Conservation (phyloP, 2,797 vertebrate genomes). For the Natrix natrix region DNA sequence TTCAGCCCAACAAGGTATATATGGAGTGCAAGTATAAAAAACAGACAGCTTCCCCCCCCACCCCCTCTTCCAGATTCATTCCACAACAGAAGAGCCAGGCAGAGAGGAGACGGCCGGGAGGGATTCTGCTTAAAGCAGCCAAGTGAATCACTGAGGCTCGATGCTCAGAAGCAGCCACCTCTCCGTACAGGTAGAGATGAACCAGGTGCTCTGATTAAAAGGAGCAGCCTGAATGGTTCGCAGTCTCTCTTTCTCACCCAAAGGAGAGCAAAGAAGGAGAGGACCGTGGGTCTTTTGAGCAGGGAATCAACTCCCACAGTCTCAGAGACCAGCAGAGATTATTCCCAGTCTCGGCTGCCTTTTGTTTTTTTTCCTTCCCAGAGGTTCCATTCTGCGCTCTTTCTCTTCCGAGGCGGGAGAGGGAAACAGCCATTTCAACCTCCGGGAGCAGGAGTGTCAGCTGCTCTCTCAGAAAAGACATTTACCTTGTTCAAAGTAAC, state of each 20-base stretch:
- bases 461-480: constrained; percentile 27
- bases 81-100: constrained; percentile 15
- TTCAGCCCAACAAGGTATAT: not conserved
- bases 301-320: constrained; percentile 31
- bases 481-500: not conserved
- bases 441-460: not conserved
- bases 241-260: constrained; percentile 22
- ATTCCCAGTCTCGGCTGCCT: not conserved
- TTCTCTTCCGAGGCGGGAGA: not conserved
- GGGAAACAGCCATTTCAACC: not conserved
- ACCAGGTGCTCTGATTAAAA: constrained; percentile 27
- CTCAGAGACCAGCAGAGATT: not conserved
- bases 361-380: not conserved
- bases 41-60: accelerated
- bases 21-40: not conserved
- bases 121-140: not conserved
- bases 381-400: not conserved
- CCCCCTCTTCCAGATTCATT: not conserved
- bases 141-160: constrained; percentile 15
- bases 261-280: not conserved
- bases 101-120: not conserved
- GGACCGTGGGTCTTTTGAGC: constrained; percentile 22
- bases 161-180: constrained; percentile 53
- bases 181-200: constrained; percentile 3
- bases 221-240: constrained; percentile 48